Base-by-base conservation (phyloP, 2,888 invertebrate genomes). In the Drosophila ezoana region DNA sequence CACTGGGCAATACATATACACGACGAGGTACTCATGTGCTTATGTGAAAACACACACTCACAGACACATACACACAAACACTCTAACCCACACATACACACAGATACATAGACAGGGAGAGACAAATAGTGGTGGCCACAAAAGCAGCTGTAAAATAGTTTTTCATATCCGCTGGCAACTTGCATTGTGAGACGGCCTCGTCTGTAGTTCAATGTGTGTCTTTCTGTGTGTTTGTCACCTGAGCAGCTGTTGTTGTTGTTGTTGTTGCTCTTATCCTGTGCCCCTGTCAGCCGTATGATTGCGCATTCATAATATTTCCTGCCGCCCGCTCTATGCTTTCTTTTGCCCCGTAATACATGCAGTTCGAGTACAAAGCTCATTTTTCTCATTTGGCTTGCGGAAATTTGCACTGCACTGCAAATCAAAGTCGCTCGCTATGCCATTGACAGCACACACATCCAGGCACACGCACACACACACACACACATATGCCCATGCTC, bases 141-240 rank as follows among this genome's bases (percentile, higher is more conserved):
- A 84, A 79, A 80, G 87, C 72, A 82, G 83, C 80, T 79, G 87
- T 70, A 80, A 88, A 85, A 89, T 89, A 89, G 85, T 89, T 85
- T 82, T 85, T 89, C 79, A 89, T 84, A 87, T 87, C 85, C 87
- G 74, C 76, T 63, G 81, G 89, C 85, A 87, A 69, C 62, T 70
- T 72, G 62, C 84, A 89, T 85, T 89, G 84, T 84, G 54, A 33
- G 38, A 32, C 38, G 60, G 54, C 18, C 43, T 67, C 56, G 53
- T 64, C 48, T 51, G 32, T 51, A 40, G 52, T 41, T 68, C 37
- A 33, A 5, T 32, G 10, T 41, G 33, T 51, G 37, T 23, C 2
- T 32, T 9, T 44, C 38, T 61, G 63, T 41, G 48, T 67, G 59
- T 23, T 58, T 76, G 87, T 70, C 87, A 81, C 87, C 87, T 87